Evolutionary conservation across 2,797 vertebrate genomes (phyloP).

Genomic region (Etheostoma perlongum): DNA sequence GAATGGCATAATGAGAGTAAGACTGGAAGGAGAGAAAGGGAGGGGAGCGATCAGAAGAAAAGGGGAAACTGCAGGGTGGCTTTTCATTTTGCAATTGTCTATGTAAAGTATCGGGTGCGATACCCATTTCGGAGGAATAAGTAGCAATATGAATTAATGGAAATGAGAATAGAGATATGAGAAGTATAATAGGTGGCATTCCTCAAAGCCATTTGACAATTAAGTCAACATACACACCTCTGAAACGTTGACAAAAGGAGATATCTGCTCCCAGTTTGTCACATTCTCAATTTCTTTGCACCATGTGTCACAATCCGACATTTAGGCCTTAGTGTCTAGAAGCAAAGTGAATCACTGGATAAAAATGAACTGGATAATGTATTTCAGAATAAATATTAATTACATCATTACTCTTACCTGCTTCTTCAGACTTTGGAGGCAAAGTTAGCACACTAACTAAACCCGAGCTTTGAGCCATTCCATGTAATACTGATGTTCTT

Average conservation of each 20-base stretch:
- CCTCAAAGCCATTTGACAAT: conserved; percentile 52
- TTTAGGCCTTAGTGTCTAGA: not conserved
- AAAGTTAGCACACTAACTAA: too few species aligned
- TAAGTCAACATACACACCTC: conserved; percentile 51
- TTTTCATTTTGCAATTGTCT: conserved; percentile 85
- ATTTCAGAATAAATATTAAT: not conserved
- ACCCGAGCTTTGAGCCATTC: not conserved
- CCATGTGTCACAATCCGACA: not conserved
- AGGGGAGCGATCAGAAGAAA: conserved; percentile 50
- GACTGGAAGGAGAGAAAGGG: conserved; percentile 52
- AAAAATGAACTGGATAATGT: not conserved
- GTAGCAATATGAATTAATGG: conserved; percentile 70
- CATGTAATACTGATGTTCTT: not conserved
- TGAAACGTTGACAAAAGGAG: conserved; percentile 21
- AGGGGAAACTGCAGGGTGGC: conserved; percentile 76
- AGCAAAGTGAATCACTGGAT: not conserved
- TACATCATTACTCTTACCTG: not conserved
- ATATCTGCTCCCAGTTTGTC: conserved; percentile 1
- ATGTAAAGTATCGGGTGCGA: conserved; percentile 72
- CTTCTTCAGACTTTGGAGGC: not conserved
- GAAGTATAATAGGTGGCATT: conserved; percentile 51
- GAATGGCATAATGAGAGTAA: conserved; percentile 75
- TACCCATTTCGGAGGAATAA: conserved; percentile 64
- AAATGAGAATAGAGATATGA: conserved; percentile 61
- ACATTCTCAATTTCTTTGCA: conserved; percentile 18